These are phyloP conservation scores for Lipotes vexillifer DNA, from an alignment of 2,113 vertebrate species.

Conservation along the genomic window DNA sequence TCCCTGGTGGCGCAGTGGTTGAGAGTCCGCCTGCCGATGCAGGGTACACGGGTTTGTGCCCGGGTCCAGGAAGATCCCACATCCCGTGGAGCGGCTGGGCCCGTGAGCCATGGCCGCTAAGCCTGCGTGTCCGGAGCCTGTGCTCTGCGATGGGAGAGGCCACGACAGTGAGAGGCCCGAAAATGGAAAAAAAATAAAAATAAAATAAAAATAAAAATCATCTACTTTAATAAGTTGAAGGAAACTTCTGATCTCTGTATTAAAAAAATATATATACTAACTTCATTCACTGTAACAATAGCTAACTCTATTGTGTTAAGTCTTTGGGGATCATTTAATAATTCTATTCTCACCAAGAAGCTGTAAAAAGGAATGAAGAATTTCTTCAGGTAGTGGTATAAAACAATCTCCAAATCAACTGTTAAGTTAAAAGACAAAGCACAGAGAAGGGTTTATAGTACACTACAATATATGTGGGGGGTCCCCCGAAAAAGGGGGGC, in stretches of 20 bases:
- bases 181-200: too few relatives aligned
- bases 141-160: too few relatives aligned
- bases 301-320: neutral
- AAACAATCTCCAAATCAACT: neutral
- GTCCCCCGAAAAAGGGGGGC: neutral
- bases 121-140: too few relatives aligned
- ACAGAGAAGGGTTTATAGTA: neutral
- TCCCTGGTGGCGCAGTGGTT: too few relatives aligned
- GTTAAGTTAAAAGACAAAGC: neutral
- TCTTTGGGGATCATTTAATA: neutral
- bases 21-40: too few relatives aligned
- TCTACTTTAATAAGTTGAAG: neutral
- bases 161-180: too few relatives aligned
- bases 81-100: too few relatives aligned
- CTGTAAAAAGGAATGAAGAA: conserved; percentile 11
- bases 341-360: neutral
- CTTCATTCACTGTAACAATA: neutral
- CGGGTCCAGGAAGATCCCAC: too few relatives aligned
- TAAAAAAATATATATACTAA: neutral
- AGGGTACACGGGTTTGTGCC: too few relatives aligned
- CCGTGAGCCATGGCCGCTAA: too few relatives aligned
- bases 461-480: neutral
- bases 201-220: neutral
- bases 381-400: neutral
- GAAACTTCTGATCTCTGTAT: neutral